phyloP scores from a whole-genome alignment of 2,797 vertebrate species.

The Diglossa cyanea region DNA sequence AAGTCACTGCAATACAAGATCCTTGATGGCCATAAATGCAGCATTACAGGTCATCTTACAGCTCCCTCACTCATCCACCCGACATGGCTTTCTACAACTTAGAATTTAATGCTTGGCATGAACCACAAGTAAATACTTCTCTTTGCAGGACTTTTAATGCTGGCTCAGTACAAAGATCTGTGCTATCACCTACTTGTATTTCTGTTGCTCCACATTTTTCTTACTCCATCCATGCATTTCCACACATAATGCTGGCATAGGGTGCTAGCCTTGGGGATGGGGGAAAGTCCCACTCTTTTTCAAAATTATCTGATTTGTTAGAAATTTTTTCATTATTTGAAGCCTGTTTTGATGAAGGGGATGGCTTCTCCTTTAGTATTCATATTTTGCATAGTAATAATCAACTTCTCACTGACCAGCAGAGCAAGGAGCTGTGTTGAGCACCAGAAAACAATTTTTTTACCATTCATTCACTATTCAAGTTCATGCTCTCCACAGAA shows the following conservation, averaged over 20 bases:
- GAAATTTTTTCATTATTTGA: not conserved
- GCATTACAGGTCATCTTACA: not conserved
- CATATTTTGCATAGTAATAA: not conserved
- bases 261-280: not conserved
- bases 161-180: not conserved
- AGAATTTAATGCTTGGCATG: not conserved
- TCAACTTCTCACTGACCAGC: not conserved
- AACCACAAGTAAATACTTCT: not conserved
- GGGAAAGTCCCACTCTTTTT: not conserved
- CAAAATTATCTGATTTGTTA: not conserved
- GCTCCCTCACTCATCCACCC: not conserved
- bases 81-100: rapidly evolving
- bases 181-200: rapidly evolving
- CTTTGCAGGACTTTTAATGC: not conserved
- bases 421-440: not conserved
- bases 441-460: not conserved
- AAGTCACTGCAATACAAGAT: not conserved
- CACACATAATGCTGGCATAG: rapidly evolving
- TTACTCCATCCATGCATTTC: not conserved
- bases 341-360: not conserved
- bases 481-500: not conserved
- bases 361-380: not conserved
- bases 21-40: not conserved
- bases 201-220: not conserved
- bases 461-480: not conserved